Conservation (phyloP, 2,113 vertebrate genomes). For the Tor tambroides region DNA sequence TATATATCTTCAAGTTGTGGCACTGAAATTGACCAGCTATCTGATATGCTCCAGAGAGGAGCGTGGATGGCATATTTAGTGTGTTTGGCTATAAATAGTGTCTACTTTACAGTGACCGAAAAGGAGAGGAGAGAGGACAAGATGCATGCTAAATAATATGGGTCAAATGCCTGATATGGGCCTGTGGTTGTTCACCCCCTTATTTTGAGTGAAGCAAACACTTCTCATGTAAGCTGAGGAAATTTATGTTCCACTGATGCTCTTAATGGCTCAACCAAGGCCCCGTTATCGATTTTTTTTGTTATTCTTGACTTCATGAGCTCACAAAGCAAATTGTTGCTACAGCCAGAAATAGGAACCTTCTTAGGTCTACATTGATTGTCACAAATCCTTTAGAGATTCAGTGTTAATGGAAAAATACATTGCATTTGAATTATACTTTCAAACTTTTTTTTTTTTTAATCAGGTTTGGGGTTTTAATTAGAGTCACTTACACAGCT, state of each 20-base stretch:
- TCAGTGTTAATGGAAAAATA: neutral
- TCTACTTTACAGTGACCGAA: conserved; percentile 67
- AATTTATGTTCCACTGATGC: neutral
- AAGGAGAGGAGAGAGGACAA: conserved; percentile 57
- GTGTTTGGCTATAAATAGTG: conserved; percentile 73
- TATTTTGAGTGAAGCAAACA: conserved; percentile 1
- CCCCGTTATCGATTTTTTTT: conserved; percentile 4
- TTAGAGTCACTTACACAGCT: neutral
- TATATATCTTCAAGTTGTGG: neutral
- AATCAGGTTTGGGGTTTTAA: neutral
- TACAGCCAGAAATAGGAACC: conserved; percentile 19
- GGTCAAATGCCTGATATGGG: conserved; percentile 62
- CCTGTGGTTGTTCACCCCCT: neutral
- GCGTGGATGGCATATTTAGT: conserved; percentile 54
- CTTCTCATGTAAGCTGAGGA: neutral
- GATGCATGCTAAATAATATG: conserved; percentile 68
- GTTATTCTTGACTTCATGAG: conserved; percentile 28
- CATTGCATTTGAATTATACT: neutral
- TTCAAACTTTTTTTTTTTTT: neutral
- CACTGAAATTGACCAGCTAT: conserved; percentile 19
- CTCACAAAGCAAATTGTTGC: conserved; percentile 7
- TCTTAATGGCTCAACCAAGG: conserved; percentile 28
- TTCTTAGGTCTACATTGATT: conserved; percentile 11
- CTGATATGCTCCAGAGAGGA: conserved; percentile 8
- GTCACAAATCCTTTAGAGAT: neutral